These are phyloP conservation scores for Stenopsyche tienmushanensis DNA, from an alignment of 1,140 invertebrate genomes.

Conservation along the genomic window DNA sequence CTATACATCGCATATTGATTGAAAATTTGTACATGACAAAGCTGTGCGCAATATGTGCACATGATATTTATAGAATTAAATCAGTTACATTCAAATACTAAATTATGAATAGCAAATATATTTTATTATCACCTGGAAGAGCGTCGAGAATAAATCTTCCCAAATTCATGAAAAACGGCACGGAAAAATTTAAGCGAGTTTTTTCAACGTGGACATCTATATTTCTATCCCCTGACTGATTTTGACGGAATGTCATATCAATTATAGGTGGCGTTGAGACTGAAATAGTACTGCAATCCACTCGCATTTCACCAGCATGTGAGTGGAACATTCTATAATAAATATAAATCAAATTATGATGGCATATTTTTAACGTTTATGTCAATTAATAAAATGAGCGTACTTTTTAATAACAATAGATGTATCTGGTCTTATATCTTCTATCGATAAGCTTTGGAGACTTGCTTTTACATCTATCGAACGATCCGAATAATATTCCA, in stretches of 20 bases:
- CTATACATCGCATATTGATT: too few species aligned
- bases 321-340: slow-evolving; percentile 69
- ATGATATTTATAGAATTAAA: neutral
- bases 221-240: slow-evolving; percentile 62
- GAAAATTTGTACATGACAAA: too few species aligned
- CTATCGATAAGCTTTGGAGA: slow-evolving; percentile 66
- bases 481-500: slow-evolving; percentile 69
- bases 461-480: slow-evolving; percentile 72
- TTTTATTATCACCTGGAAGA: slow-evolving; percentile 53
- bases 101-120: slow-evolving; percentile 3
- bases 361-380: slow-evolving; percentile 2
- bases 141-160: slow-evolving; percentile 68
- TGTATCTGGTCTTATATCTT: slow-evolving; percentile 72
- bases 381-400: slow-evolving; percentile 12
- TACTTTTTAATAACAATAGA: slow-evolving; percentile 66
- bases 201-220: slow-evolving; percentile 72
- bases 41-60: neutral
- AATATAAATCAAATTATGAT: slow-evolving; percentile 16
- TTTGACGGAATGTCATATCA: slow-evolving; percentile 64
- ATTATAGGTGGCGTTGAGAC: slow-evolving; percentile 67
- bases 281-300: slow-evolving; percentile 62
- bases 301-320: slow-evolving; percentile 59
- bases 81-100: neutral
- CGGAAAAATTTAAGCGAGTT: slow-evolving; percentile 69
- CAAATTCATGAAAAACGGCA: slow-evolving; percentile 70